A percentile compares a stretch with the other conserved stretches of the same genome.
These are phyloP conservation scores for Semnopithecus entellus DNA, from an alignment of 2,113 vertebrate species.

Conservation along the genomic window DNA sequence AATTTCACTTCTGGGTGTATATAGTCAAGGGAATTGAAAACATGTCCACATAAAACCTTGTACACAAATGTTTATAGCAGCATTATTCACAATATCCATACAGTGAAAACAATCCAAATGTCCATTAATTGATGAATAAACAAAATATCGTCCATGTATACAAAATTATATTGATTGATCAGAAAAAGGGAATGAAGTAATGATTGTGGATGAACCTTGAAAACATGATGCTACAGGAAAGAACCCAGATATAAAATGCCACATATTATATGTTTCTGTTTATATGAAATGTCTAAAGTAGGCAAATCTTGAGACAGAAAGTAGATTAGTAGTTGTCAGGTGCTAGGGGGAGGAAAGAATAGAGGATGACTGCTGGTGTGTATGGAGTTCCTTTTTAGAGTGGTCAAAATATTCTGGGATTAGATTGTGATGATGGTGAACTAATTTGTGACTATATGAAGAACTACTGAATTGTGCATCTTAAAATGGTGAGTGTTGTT, in stretches of 20 bases:
- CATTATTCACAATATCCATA: background rate
- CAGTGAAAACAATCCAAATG: background rate
- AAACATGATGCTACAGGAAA: background rate
- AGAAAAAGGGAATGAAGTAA: background rate
- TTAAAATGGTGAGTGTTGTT: background rate
- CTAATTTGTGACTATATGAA: background rate
- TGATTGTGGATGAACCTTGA: background rate
- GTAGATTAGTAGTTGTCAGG: background rate
- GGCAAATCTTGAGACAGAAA: background rate
- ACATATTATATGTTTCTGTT: background rate
- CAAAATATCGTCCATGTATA: background rate
- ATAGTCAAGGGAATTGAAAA: background rate
- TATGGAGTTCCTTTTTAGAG: background rate
- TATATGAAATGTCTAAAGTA: background rate
- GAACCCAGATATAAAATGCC: background rate
- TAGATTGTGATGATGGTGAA: background rate
- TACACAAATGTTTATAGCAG: background rate
- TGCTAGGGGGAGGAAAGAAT: rapidly evolving
- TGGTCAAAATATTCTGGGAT: background rate
- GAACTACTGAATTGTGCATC: background rate
- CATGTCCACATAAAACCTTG: background rate
- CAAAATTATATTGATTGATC: background rate
- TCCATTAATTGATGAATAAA: background rate
- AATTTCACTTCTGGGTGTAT: background rate
- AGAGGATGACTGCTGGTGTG: background rate